phyloP scores from a whole-genome alignment of 2,113 vertebrate species.

The Prunella himalayana region DNA sequence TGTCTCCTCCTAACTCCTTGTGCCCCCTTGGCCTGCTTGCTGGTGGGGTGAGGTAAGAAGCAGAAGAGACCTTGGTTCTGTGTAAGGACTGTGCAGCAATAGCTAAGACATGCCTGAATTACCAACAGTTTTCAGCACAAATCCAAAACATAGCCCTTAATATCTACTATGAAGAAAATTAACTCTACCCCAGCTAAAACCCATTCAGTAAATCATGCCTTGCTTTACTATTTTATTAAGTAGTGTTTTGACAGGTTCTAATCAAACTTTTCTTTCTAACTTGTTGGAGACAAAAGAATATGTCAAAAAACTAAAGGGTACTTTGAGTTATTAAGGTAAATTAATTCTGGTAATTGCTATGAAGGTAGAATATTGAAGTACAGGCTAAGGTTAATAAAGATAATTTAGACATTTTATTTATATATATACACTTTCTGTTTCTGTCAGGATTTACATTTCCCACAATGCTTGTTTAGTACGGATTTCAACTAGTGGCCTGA shows the following conservation, averaged over 20 bases:
- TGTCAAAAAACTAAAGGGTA: slow-evolving; percentile 21
- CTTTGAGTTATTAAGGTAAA: slow-evolving; percentile 28
- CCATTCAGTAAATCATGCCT: background rate
- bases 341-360: slow-evolving; percentile 30
- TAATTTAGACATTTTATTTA: slow-evolving; percentile 5
- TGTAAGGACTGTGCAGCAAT: background rate
- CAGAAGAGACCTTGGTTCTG: background rate
- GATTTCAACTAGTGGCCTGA: background rate
- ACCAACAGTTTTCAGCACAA: background rate
- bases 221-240: background rate
- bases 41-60: background rate
- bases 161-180: background rate
- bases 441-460: background rate
- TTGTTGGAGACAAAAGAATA: slow-evolving; percentile 17
- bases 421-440: background rate
- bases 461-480: background rate
- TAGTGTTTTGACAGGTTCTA: slow-evolving; percentile 42
- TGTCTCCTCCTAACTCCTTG: background rate
- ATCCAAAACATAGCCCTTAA: background rate
- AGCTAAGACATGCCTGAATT: background rate
- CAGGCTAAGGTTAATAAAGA: slow-evolving; percentile 11
- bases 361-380: slow-evolving; percentile 15
- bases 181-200: background rate
- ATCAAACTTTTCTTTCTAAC: slow-evolving; percentile 36
- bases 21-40: background rate